These are phyloP conservation scores for Cololabis saira DNA, from an alignment of 2,113 vertebrate species.

Conservation along the genomic window DNA sequence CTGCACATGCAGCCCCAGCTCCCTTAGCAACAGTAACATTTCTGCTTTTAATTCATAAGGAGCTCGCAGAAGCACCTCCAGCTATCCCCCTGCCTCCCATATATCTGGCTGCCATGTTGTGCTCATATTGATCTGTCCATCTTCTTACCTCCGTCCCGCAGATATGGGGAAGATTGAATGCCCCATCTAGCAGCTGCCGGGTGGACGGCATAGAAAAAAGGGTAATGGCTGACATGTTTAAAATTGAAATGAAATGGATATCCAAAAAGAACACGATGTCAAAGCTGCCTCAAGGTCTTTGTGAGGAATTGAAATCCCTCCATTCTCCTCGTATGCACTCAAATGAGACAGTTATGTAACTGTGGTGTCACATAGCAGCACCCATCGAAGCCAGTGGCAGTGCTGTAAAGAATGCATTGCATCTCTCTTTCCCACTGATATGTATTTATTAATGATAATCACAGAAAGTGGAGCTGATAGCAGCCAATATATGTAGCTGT, in stretches of 20 bases:
- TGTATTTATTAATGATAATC: conserved; percentile 16
- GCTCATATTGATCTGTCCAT: conserved; percentile 70
- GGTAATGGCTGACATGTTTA: conserved; percentile 16
- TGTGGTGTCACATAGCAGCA: conserved; percentile 5
- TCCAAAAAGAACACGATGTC: conserved; percentile 53
- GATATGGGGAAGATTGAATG: conserved; percentile 62
- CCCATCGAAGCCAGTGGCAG: conserved; percentile 2
- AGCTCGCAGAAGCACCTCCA: conserved; percentile 33
- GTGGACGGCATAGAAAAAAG: conserved; percentile 19
- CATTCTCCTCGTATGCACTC: conserved; percentile 17
- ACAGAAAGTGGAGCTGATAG: not conserved
- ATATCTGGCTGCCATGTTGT: conserved; percentile 25
- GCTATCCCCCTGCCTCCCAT: conserved; percentile 28
- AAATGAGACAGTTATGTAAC: conserved; percentile 20
- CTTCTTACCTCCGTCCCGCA: conserved; percentile 27
- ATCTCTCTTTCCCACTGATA: not conserved
- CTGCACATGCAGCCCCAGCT: not conserved
- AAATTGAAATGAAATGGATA: conserved; percentile 60
- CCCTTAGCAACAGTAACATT: conserved; percentile 10
- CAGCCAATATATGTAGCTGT: too few relatives aligned
- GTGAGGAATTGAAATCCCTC: not conserved
- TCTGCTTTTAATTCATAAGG: conserved; percentile 50
- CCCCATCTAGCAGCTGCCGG: conserved; percentile 56
- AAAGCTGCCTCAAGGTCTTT: conserved; percentile 23
- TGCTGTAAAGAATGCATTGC: not conserved